Evolutionary conservation across 2,113 vertebrate species (phyloP), one percentile per base, ranked within the genome.

Genomic region (Nothoprocta pentlandii): DNA sequence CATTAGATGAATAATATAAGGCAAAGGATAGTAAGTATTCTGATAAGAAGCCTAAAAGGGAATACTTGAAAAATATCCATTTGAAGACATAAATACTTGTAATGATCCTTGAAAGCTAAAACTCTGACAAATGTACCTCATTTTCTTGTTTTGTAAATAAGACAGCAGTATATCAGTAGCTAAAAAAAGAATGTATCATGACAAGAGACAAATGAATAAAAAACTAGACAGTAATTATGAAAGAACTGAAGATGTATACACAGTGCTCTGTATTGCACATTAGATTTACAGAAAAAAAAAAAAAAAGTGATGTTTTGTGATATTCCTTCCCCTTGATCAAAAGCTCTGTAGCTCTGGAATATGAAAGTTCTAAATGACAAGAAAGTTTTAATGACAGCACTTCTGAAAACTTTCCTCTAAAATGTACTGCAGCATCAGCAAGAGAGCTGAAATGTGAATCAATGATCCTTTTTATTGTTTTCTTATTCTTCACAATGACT

Each of bases 321-420:
- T 85, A 63, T 9, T 87, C 30, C 26, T 90, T 91, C 47, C 36
- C 91, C 70, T 89, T 85, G 82, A 94, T 94, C 95, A 94, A 95
- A 94, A 49, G 39, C 28, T 92, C 63, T 77, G 47, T 58, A 63
- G 34, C 36, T 80, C 76, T 87, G 63, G 80, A 89, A 85, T 63
- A n/a, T 56, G 67, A 53, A 68, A 70, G 73, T 63, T 89, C 49
- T 85, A 70, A 77, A 42, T 44, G n/a, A 71, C 70, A 39, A 77
- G 49, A 82, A 81, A 75, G 36, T 51, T 91, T 62, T 91, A 47
- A 44, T 46, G 44, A 71, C 71, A 87, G 13, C 62, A 61, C 12
- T 87, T 91, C 58, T 69, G 11, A 92, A 83, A 85, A 6, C 3
- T 2, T 79, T 73, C n/a, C 26, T 30, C 32, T 17, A 56, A 36